A percentile compares a stretch with the other conserved stretches of the same genome.
Conservation (phyloP, 2,797 vertebrate genomes). For the Megaceryle alcyon region DNA sequence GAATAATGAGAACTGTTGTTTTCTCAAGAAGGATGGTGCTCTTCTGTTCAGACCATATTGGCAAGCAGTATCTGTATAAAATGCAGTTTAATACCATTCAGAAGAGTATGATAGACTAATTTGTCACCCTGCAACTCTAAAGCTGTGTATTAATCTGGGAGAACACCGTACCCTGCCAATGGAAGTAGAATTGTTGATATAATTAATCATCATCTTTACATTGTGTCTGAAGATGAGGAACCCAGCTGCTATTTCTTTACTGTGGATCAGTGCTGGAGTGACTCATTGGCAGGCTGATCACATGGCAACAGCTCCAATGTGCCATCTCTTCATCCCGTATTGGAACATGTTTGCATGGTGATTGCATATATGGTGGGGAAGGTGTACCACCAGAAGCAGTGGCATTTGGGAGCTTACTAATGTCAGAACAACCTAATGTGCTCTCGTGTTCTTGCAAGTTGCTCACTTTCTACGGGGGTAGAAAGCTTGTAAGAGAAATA, state of each 20-base stretch:
- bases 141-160: background rate
- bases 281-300: background rate
- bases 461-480: background rate
- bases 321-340: background rate
- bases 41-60: background rate
- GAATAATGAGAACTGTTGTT: background rate
- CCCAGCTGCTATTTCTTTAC: background rate
- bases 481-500: background rate
- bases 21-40: background rate
- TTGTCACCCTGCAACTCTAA: background rate
- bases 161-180: background rate
- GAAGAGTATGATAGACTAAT: background rate
- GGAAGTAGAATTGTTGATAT: background rate
- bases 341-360: background rate
- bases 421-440: background rate
- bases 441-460: background rate
- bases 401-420: background rate
- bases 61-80: background rate
- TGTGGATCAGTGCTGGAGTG: background rate
- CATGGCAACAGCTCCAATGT: background rate
- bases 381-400: background rate
- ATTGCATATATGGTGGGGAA: background rate
- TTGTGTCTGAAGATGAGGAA: background rate
- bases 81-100: background rate
- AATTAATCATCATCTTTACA: background rate